A percentile compares a stretch with the other conserved stretches of the same genome.
Evolutionary conservation across 2,797 vertebrate genomes (phyloP).

Genomic region (Myiotriccus ornatus): DNA sequence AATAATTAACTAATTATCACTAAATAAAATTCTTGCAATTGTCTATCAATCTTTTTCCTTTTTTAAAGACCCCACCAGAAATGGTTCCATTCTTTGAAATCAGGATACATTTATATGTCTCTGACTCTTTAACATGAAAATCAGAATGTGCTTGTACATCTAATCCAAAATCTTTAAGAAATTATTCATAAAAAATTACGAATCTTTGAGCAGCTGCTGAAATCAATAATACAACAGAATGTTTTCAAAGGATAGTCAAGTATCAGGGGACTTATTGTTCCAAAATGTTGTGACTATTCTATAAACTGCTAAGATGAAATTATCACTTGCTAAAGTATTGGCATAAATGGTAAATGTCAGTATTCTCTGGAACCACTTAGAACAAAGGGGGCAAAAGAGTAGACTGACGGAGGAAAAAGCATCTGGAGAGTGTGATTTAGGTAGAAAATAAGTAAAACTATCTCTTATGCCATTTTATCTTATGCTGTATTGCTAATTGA

Average conservation of each 20-base stretch:
- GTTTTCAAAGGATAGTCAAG: not conserved
- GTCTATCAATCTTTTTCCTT: not conserved
- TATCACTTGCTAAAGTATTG: not conserved
- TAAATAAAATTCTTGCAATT: not conserved
- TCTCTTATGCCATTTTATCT: not conserved
- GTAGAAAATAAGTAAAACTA: not conserved
- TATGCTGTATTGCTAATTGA: not conserved
- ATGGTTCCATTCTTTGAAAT: not conserved
- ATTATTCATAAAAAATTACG: not conserved
- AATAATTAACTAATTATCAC: not conserved
- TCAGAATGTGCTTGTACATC: not conserved
- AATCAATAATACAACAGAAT: not conserved
- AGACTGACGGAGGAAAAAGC: not conserved
- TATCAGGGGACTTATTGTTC: not conserved
- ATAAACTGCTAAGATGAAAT: not conserved
- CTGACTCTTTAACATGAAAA: not conserved
- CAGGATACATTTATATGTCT: not conserved
- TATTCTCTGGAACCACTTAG: not conserved
- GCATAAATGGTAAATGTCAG: not conserved
- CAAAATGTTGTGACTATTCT: not conserved
- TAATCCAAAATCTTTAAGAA: conserved; percentile 1
- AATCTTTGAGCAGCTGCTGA: not conserved
- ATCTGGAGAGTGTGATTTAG: not conserved
- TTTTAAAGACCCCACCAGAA: not conserved
- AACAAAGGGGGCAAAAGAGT: not conserved